Evolutionary conservation across 2,797 vertebrate species (phyloP).

Genomic region (Anguilla obscura): DNA sequence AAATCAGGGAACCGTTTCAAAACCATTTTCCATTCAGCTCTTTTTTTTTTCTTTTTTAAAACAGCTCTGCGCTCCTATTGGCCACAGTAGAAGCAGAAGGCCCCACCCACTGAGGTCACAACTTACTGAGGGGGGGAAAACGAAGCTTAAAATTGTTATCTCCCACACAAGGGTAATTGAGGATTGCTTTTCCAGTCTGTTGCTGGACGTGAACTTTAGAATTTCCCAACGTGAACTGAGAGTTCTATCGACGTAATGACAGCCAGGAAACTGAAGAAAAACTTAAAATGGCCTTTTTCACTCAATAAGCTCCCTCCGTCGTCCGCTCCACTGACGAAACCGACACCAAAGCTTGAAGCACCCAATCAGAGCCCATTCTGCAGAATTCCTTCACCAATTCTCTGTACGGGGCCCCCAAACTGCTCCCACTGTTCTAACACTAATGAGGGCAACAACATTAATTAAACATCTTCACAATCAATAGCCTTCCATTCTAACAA

Average conservation of each 20-base stretch:
- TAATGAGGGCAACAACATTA: constrained; percentile 29
- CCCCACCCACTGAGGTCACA: constrained; percentile 6
- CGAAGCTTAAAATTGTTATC: constrained; percentile 6
- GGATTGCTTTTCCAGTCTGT: constrained; percentile 24
- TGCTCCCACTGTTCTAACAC: background rate
- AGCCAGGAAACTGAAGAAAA: background rate
- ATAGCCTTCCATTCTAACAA: constrained; percentile 18
- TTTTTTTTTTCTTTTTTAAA: background rate
- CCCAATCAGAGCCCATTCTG: background rate
- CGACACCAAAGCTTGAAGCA: background rate
- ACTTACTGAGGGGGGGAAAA: background rate
- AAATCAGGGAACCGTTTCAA: background rate
- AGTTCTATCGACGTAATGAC: background rate
- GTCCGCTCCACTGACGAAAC: background rate
- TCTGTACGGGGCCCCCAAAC: background rate
- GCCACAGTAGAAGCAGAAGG: background rate
- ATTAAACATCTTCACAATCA: constrained; percentile 30
- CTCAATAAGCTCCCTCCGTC: background rate
- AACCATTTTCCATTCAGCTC: background rate
- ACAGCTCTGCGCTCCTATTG: background rate
- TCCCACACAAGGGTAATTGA: constrained; percentile 12
- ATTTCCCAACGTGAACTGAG: constrained; percentile 6
- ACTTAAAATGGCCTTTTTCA: background rate
- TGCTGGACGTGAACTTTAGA: constrained; percentile 19
- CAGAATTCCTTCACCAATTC: background rate